A percentile compares a stretch with the other conserved stretches of the same genome.
phyloP scores from a whole-genome alignment of 2,797 vertebrate genomes.

The Myoxocephalus aenaeus region DNA sequence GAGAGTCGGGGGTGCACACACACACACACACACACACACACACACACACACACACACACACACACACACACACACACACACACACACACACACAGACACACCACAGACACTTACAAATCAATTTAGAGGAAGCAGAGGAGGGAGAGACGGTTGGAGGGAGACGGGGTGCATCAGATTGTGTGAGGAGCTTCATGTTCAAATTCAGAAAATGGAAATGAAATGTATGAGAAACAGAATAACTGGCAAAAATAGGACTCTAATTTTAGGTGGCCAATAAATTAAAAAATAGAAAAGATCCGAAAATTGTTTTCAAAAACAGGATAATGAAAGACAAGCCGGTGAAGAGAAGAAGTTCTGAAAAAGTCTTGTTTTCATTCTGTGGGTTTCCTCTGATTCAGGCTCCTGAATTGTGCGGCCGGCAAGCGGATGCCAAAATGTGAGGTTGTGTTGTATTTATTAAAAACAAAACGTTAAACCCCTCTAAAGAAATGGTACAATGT shows the following conservation, averaged over 20 bases:
- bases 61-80: not conserved
- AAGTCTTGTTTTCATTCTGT: not conserved
- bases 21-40: not conserved
- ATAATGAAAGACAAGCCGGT: not conserved
- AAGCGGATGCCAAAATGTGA: not conserved
- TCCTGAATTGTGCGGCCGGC: not conserved
- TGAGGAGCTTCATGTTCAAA: not conserved
- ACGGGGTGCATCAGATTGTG: not conserved
- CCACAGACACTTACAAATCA: conserved; percentile 22
- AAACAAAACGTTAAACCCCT: not conserved
- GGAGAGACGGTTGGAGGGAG: not conserved
- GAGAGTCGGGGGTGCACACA: not conserved
- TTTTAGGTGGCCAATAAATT: not conserved
- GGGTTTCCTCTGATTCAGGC: not conserved
- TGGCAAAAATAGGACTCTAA: not conserved
- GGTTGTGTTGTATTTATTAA: not conserved
- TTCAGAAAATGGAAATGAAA: not conserved
- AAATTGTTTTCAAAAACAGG: not conserved
- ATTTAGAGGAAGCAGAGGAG: not conserved
- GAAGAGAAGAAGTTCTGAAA: not conserved
- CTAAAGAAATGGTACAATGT: not conserved
- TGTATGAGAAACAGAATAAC: not conserved
- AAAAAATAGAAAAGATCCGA: not conserved
- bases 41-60: no score
- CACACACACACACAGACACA: not conserved